A percentile compares a stretch with the other conserved stretches of the same genome.
phyloP scores from a whole-genome alignment of 1,140 invertebrate genomes.

The Halesus radiatus region DNA sequence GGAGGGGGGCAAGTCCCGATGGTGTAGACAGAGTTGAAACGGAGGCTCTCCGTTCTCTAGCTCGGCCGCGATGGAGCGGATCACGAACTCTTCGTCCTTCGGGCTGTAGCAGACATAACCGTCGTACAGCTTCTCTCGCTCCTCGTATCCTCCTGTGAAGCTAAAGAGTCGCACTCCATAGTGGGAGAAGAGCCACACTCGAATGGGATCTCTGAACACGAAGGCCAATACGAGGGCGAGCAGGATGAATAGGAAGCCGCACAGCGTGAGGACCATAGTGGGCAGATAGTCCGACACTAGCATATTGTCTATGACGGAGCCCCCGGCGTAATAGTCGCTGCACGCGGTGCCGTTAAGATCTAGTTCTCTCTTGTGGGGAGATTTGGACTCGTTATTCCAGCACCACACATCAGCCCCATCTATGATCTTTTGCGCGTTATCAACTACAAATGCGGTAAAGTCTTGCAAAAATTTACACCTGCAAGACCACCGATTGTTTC shows the following conservation, averaged over 20 bases:
- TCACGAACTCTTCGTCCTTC: slow-evolving; percentile 91
- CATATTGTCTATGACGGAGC: slow-evolving; percentile 86
- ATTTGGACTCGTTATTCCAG: slow-evolving; percentile 81
- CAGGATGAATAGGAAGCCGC: slow-evolving; percentile 79
- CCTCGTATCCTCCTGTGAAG: slow-evolving; percentile 74
- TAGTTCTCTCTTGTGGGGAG: slow-evolving; percentile 78
- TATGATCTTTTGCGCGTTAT: slow-evolving; percentile 84
- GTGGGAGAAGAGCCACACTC: slow-evolving; percentile 89
- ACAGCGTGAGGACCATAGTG: slow-evolving; percentile 84
- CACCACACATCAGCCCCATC: slow-evolving; percentile 86
- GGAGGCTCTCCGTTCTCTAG: slow-evolving; percentile 82
- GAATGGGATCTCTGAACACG: slow-evolving; percentile 85
- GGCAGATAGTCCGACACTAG: slow-evolving; percentile 88
- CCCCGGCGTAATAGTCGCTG: slow-evolving; percentile 86
- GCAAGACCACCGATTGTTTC: slow-evolving; percentile 90
- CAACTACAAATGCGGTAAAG: slow-evolving; percentile 85
- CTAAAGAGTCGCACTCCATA: slow-evolving; percentile 87
- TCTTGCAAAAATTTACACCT: slow-evolving; percentile 91
- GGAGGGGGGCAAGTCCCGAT: slow-evolving; percentile 81
- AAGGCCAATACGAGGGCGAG: slow-evolving; percentile 82
- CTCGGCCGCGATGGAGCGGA: slow-evolving; percentile 85
- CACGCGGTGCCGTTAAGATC: slow-evolving; percentile 87
- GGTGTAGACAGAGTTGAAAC: slow-evolving; percentile 90
- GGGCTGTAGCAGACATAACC: slow-evolving; percentile 94
- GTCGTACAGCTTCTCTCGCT: slow-evolving; percentile 90